These are phyloP conservation scores for Tipula unca DNA, from an alignment of 2,888 invertebrate species.

Conservation along the genomic window DNA sequence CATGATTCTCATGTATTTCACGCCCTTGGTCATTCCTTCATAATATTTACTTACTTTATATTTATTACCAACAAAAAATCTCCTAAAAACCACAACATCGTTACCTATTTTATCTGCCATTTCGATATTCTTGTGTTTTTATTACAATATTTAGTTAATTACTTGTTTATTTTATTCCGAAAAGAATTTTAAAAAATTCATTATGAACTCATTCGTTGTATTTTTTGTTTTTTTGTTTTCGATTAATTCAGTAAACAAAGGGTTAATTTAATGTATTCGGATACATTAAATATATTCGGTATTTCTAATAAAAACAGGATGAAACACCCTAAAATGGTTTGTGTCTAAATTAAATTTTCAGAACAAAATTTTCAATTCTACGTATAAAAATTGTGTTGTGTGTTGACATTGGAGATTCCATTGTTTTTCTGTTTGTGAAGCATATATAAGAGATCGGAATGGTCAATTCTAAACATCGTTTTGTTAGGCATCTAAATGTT, in stretches of 20 bases:
- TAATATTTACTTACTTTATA: not conserved
- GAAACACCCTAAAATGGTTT: not conserved
- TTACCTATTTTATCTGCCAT: not conserved
- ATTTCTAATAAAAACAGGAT: not conserved
- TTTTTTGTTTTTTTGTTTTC: not conserved
- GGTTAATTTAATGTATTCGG: not conserved
- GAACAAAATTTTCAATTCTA: not conserved
- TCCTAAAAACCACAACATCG: not conserved
- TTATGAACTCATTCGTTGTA: not conserved
- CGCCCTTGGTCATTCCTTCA: not conserved
- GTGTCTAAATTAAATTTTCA: not conserved
- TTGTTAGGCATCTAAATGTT: not conserved
- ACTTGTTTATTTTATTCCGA: not conserved
- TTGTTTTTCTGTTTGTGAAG: not conserved
- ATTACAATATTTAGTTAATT: not conserved
- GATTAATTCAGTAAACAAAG: not conserved
- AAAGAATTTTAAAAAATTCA: not conserved
- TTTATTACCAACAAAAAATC: not conserved
- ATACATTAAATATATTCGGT: not conserved
- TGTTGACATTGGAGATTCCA: not conserved
- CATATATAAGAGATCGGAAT: not conserved
- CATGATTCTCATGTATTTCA: not conserved
- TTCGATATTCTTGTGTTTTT: not conserved
- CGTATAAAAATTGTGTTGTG: not conserved
- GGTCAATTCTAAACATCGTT: not conserved